Evolutionary conservation across 2,113 vertebrate genomes (phyloP).

Genomic region (Phylloscopus trochiloides): DNA sequence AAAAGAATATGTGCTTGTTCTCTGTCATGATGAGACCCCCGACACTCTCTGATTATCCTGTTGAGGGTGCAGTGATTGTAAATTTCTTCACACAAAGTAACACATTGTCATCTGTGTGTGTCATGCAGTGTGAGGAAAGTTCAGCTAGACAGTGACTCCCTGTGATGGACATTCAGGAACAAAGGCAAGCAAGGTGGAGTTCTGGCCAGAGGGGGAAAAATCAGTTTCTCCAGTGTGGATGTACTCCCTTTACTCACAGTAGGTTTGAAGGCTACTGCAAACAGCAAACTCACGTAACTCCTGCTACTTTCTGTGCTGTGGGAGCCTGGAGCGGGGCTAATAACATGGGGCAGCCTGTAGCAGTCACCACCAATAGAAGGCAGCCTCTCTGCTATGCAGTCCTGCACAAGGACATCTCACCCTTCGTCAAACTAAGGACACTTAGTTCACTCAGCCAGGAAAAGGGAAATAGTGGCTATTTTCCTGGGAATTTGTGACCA

Average conservation of each 20-base stretch:
- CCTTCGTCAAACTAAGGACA: background rate
- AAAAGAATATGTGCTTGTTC: background rate
- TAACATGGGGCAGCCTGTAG: background rate
- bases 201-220: background rate
- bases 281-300: accelerated
- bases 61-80: background rate
- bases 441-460: background rate
- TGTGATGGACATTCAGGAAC: background rate
- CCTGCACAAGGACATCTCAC: background rate
- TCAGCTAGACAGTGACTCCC: background rate
- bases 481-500: background rate
- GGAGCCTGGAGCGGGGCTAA: background rate
- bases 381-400: background rate
- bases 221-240: background rate
- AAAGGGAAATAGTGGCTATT: background rate
- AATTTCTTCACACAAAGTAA: background rate
- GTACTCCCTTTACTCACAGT: background rate
- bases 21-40: accelerated
- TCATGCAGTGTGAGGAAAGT: background rate
- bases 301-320: accelerated
- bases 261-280: background rate
- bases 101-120: background rate
- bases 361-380: background rate
- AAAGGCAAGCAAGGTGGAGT: background rate
- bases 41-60: background rate